Percentiles rank a stretch among this genome's conserved stretches.
Conservation (phyloP, 2,797 vertebrate species). For the Rhabdomys pumilio region DNA sequence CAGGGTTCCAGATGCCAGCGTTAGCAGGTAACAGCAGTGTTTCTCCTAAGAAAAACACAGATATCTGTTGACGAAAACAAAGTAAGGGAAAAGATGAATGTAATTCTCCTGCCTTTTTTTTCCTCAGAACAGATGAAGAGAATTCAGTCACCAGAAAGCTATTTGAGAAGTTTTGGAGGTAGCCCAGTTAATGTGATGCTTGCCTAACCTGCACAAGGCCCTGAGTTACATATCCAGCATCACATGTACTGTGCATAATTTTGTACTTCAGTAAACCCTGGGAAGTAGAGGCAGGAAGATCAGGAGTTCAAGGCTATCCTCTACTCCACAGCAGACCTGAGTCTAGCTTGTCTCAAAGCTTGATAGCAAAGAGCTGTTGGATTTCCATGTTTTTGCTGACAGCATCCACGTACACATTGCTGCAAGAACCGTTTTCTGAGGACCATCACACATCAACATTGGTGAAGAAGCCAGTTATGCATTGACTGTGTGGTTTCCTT, state of each 20-base stretch:
- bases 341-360: background rate
- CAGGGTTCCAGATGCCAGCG: background rate
- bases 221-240: background rate
- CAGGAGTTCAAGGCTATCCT: background rate
- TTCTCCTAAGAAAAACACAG: constrained; percentile 52
- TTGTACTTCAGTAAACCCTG: background rate
- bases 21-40: constrained; percentile 49
- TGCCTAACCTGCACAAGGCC: background rate
- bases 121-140: constrained; percentile 30
- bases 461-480: constrained; percentile 38
- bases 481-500: background rate
- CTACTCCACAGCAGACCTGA: no score
- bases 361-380: background rate
- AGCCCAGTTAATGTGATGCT: background rate
- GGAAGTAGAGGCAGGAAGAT: background rate
- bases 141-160: constrained; percentile 48
- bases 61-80: background rate
- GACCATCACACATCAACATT: background rate
- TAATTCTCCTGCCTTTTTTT: background rate
- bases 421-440: background rate
- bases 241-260: no score
- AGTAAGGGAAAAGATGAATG: constrained; percentile 60
- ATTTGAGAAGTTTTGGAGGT: background rate
- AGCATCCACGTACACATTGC: background rate
- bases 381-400: background rate